phyloP scores from a whole-genome alignment of 2,888 invertebrate species.

The Hecatera dysodea region DNA sequence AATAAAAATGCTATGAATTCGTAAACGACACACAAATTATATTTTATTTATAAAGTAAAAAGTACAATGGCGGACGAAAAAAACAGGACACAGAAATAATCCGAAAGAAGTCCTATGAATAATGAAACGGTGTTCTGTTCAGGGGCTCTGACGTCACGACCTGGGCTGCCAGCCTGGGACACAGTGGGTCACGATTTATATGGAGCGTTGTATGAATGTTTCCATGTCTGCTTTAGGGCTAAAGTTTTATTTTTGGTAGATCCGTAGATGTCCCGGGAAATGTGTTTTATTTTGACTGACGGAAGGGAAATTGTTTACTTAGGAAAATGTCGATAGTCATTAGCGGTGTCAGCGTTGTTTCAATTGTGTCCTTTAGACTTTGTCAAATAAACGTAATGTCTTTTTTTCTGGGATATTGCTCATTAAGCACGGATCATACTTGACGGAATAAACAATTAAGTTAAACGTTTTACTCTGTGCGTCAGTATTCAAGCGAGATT shows the following conservation, averaged over 20 bases:
- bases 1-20: slow-evolving; percentile 64
- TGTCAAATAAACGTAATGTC: neutral
- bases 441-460: neutral
- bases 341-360: neutral
- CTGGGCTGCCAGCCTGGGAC: slow-evolving; percentile 43
- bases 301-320: neutral
- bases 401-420: slow-evolving; percentile 2
- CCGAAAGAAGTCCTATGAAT: slow-evolving; percentile 66
- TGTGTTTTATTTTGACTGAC: slow-evolving; percentile 8
- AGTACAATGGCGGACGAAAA: slow-evolving; percentile 58
- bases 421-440: neutral
- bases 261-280: neutral
- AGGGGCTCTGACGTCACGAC: slow-evolving; percentile 55
- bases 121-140: slow-evolving; percentile 62
- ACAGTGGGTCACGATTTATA: slow-evolving; percentile 13
- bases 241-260: neutral
- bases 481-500: too few relatives aligned
- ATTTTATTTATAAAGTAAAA: slow-evolving; percentile 64
- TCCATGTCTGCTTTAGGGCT: neutral
- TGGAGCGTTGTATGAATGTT: slow-evolving; percentile 5
- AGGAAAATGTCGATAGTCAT: neutral
- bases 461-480: neutral
- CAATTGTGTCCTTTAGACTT: neutral
- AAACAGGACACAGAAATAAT: slow-evolving; percentile 64
- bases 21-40: slow-evolving; percentile 63